Evolutionary conservation across 2,888 invertebrate species (phyloP), one percentile per base, ranked within the genome.

Genomic region (Hesperia comma): DNA sequence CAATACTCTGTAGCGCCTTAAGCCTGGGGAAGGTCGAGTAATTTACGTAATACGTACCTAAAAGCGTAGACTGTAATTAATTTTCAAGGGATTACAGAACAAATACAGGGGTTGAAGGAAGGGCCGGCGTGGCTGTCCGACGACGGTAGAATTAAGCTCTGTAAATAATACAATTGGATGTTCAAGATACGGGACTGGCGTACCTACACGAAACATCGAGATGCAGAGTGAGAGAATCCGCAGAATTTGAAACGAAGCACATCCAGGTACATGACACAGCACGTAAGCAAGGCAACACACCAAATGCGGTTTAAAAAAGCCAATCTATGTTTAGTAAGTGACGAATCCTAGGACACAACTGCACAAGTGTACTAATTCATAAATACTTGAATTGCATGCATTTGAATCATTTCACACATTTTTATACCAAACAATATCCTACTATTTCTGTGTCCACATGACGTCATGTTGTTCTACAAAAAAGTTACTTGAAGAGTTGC

Each of bases 1-100:
- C 62, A 61, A 60, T 66, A 66, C 51, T 43, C 46, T 60, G 43
- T 40, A 66, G 17, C 49, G 60, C 41, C 73, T 76, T 82, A 82
- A 86, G 80, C 83, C 75, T 71, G 70, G 75, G 73, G 77, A 80
- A 82, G 83, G 82, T 80, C 79, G 79, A 80, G 81, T 77, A 77
- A 81, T 80, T 81, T 79, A 74, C 71, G 69, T 70, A 70, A 77
- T 75, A 73, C 77, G 79, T 79, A 81, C 77, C 78, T 78, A 77
- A 80, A 82, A 80, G 80, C 77, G 81, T 77, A 77, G 81, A 81
- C 70, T 70, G 78, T 89, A 90, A 90, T 90, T 90, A 91, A 91
- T 92, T 91, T 90, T 84, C 80, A 81, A 83, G 84, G 87, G 90
- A 90, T 92, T 90, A 90, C 83, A 75, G 80, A 80, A 86, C 85